Evolutionary conservation across 2,888 invertebrate genomes (phyloP).

Genomic region (Phortica magna): DNA sequence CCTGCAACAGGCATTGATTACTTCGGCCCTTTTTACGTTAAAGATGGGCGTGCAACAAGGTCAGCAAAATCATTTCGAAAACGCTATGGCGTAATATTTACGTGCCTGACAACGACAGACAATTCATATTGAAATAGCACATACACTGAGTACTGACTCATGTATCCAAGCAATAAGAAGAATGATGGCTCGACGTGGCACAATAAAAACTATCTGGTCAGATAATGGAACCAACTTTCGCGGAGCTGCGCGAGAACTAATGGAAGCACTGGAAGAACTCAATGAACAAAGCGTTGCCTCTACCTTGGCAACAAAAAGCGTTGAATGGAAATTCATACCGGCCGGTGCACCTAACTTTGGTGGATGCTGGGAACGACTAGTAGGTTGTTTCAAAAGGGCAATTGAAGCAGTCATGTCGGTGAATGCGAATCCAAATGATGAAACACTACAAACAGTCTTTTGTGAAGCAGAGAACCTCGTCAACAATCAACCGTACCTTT

Average conservation of each 20-base stretch:
- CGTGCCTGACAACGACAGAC: slow-evolving; percentile 50
- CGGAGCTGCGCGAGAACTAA: slow-evolving; percentile 40
- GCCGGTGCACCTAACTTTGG: slow-evolving; percentile 49
- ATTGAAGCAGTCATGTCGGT: slow-evolving; percentile 44
- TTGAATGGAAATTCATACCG: slow-evolving; percentile 57
- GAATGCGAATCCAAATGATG: slow-evolving; percentile 49
- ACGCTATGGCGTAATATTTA: slow-evolving; percentile 44
- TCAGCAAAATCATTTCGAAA: slow-evolving; percentile 20
- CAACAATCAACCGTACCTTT: too few relatives aligned
- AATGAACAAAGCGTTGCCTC: slow-evolving; percentile 23
- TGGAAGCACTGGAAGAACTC: slow-evolving; percentile 42
- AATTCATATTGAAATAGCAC: slow-evolving; percentile 40
- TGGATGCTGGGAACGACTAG: slow-evolving; percentile 54
- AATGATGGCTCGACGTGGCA: slow-evolving; percentile 45
- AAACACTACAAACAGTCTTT: slow-evolving; percentile 41
- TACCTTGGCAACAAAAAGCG: slow-evolving; percentile 26
- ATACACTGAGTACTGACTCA: slow-evolving; percentile 38
- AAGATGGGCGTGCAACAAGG: slow-evolving; percentile 21
- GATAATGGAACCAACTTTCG: slow-evolving; percentile 49
- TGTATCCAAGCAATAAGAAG: slow-evolving; percentile 47
- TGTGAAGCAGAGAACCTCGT: slow-evolving; percentile 41
- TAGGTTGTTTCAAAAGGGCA: slow-evolving; percentile 50
- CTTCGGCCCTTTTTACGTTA: slow-evolving; percentile 50
- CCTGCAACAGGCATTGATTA: slow-evolving; percentile 54
- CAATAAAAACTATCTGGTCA: slow-evolving; percentile 40